A percentile compares a stretch with the other conserved stretches of the same genome.
Conservation (phyloP, 1,140 invertebrate genomes). For the Archivesica marissinica region DNA sequence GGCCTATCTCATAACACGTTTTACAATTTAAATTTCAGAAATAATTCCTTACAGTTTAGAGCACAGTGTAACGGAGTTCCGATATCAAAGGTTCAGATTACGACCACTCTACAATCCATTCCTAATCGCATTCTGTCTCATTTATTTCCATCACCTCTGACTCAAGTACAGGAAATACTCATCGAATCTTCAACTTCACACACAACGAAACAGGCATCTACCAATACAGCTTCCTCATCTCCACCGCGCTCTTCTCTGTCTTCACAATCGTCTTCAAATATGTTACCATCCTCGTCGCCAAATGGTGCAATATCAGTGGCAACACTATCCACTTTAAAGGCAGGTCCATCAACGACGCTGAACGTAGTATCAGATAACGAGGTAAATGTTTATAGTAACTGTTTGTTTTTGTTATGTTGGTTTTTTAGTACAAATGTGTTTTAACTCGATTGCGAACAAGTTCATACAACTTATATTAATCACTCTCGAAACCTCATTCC, state of each 20-base stretch:
- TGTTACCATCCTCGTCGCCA: neutral
- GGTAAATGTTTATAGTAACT: no score
- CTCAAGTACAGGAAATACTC: neutral
- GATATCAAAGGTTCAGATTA: neutral
- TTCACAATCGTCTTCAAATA: neutral
- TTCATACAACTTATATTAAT: no score
- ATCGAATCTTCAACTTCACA: neutral
- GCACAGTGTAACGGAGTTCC: neutral
- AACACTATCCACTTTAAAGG: neutral
- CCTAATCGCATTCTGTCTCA: neutral
- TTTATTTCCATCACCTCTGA: conserved; percentile 12
- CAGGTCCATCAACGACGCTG: neutral
- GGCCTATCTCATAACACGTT: no score
- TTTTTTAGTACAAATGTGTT: no score
- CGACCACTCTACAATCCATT: neutral
- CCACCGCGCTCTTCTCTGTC: neutral
- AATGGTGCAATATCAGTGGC: no score
- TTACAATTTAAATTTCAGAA: no score
- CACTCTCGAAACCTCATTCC: no score
- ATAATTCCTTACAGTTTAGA: conserved; percentile 17
- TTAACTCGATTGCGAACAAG: no score
- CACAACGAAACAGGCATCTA: no score
- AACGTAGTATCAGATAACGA: no score
- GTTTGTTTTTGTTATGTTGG: no score
- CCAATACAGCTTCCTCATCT: neutral